Percentiles rank a stretch among this genome's conserved stretches.
These are phyloP conservation scores for Brachyhypopomus occidentalis DNA, from an alignment of 2,113 vertebrate genomes.

Conservation along the genomic window DNA sequence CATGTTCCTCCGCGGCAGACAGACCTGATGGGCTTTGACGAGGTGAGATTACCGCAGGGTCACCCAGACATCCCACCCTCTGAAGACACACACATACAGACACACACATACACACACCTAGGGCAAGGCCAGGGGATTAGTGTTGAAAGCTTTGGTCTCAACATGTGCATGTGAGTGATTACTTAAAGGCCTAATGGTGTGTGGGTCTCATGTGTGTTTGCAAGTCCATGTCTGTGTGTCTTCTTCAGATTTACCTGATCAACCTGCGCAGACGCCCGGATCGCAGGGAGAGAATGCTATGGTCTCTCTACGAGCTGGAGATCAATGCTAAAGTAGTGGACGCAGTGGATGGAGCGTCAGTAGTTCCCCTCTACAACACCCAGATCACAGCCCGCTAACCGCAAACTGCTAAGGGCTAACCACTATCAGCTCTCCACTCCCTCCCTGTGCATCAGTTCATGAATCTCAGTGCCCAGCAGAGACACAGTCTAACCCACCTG, in stretches of 20 bases:
- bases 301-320: constrained; percentile 86
- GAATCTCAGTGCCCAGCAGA: no score
- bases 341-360: constrained; percentile 89
- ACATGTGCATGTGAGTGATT: neutral
- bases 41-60: constrained; percentile 70
- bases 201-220: neutral
- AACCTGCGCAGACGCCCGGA: constrained; percentile 85
- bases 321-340: constrained; percentile 83
- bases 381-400: no score
- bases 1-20: constrained; percentile 78
- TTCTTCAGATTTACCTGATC: constrained; percentile 86
- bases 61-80: neutral
- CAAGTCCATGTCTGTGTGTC: constrained; percentile 11
- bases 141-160: no score
- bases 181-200: neutral
- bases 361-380: neutral
- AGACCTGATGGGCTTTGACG: constrained; percentile 92
- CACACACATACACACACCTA: neutral
- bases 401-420: no score
- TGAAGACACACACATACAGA: neutral
- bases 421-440: no score
- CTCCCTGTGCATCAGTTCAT: no score
- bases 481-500: no score
- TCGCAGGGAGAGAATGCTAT: constrained; percentile 86
- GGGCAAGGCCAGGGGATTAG: no score